Conservation (phyloP, 2,888 invertebrate species). For the Melinopterus prodromus region DNA sequence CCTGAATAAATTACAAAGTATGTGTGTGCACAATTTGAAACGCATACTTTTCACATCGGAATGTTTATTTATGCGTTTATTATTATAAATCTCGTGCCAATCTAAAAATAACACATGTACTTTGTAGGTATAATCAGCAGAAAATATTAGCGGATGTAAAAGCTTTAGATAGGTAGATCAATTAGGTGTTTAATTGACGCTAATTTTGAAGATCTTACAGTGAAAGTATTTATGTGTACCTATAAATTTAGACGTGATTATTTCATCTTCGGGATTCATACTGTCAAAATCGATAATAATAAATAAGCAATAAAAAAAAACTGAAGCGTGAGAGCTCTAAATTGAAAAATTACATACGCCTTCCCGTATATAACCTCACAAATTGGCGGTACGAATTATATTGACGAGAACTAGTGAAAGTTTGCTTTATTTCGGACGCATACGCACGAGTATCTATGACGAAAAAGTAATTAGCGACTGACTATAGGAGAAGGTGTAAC, state of each 20-base stretch:
- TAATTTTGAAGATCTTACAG: neutral
- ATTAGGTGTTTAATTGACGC: neutral
- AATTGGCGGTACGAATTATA: neutral
- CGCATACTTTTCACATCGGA: neutral
- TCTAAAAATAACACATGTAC: neutral
- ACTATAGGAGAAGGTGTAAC: constrained; percentile 7
- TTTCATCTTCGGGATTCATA: neutral
- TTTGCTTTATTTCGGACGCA: neutral
- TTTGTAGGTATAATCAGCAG: neutral
- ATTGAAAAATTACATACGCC: neutral
- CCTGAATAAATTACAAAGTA: neutral
- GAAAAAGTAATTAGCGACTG: constrained; percentile 15
- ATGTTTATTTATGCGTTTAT: neutral
- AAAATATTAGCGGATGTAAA: neutral
- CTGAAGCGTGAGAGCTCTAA: neutral
- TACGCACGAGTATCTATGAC: neutral
- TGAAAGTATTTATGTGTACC: neutral
- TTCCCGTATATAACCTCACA: neutral
- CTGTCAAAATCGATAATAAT: neutral
- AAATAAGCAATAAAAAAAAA: neutral
- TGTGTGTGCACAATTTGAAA: neutral
- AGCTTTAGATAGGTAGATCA: neutral
- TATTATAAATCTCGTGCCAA: too few species aligned
- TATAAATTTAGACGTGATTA: neutral
- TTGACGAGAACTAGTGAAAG: neutral